phyloP scores from a whole-genome alignment of 2,888 invertebrate species.

The Phortica magna region DNA sequence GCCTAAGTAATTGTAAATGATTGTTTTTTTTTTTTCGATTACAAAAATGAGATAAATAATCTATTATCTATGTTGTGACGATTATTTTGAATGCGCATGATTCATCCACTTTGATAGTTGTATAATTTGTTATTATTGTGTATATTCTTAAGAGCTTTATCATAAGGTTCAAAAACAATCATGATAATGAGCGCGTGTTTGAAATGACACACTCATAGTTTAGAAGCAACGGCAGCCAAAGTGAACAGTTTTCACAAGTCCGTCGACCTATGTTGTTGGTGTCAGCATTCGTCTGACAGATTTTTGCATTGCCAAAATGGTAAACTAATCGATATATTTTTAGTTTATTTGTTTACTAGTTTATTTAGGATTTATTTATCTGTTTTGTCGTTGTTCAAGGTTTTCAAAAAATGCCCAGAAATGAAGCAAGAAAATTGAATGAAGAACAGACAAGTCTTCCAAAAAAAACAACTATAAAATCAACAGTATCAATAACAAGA shows the following conservation, averaged over 20 bases:
- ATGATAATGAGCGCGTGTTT: no score
- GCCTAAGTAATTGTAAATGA: not conserved
- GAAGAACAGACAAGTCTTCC: conserved; percentile 76
- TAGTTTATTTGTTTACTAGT: not conserved
- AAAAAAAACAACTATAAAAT: conserved; percentile 44
- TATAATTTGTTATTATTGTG: no score
- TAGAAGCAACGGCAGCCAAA: not conserved
- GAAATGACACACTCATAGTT: no score
- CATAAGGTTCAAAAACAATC: no score
- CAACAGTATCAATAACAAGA: conserved; percentile 38
- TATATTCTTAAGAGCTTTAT: no score
- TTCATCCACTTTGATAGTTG: no score
- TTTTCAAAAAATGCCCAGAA: conserved; percentile 76
- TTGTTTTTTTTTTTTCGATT: no score
- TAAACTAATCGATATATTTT: not conserved
- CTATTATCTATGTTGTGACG: no score
- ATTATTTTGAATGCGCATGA: no score
- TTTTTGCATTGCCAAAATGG: not conserved
- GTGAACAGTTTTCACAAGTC: not conserved
- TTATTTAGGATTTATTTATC: not conserved
- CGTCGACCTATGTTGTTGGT: not conserved
- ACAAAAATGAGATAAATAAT: no score
- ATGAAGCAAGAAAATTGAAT: conserved; percentile 73
- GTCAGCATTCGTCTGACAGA: not conserved
- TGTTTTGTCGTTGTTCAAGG: conserved; percentile 8